Conservation (phyloP, 2,888 invertebrate species). For the Punctoribates punctum region DNA sequence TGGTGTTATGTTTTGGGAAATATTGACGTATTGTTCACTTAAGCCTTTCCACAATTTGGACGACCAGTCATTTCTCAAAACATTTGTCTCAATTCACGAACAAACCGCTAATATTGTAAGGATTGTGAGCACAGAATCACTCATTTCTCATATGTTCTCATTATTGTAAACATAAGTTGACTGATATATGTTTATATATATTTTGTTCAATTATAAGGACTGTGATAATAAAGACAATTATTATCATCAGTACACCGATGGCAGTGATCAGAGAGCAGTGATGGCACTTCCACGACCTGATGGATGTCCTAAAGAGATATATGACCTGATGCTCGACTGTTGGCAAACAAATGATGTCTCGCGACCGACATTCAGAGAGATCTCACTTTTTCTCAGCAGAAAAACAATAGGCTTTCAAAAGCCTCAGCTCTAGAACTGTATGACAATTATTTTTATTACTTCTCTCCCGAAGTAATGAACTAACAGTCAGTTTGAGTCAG, state of each 20-base stretch:
- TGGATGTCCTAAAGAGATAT: conserved; percentile 78
- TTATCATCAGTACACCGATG: conserved; percentile 2
- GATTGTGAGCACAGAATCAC: no score
- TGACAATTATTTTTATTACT: no score
- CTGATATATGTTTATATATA: no score
- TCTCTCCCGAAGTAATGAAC: no score
- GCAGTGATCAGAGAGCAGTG: not conserved
- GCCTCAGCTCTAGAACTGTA: no score
- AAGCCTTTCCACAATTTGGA: conserved; percentile 71
- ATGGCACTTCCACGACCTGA: conserved; percentile 64
- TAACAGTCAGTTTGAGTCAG: no score
- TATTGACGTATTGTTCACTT: conserved; percentile 70
- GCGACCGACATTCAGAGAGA: conserved; percentile 79
- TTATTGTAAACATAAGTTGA: no score
- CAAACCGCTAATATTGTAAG: not conserved
- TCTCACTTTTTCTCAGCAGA: conserved; percentile 76
- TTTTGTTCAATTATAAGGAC: no score
- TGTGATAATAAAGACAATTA: no score
- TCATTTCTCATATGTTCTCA: no score
- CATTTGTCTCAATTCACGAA: not conserved
- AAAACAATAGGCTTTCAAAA: conserved; percentile 62
- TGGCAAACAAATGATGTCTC: conserved; percentile 78
- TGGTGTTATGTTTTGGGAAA: conserved; percentile 81
- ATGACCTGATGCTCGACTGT: conserved; percentile 86
- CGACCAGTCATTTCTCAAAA: conserved; percentile 57